Base-by-base conservation (phyloP, 2,888 invertebrate species). In the Petrophora chlorosata region DNA sequence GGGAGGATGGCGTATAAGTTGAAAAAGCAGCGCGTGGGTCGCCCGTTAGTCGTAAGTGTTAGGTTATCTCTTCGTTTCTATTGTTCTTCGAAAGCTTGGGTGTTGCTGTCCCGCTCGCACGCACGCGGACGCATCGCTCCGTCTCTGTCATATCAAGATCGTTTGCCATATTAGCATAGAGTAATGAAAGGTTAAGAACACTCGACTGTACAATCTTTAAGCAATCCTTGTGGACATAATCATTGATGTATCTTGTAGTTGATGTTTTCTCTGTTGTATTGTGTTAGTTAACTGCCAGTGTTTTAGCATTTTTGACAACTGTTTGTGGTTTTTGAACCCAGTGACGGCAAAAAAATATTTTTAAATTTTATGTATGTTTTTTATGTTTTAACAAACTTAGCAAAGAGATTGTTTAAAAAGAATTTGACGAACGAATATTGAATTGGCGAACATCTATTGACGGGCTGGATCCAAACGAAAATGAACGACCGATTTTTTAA, bases 101-200 rank as follows among this genome's bases (percentile, higher is more conserved):
- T 60, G 62, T 60, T 59, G 64, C 62, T 49, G 70, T 70, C 73
- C 59, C 70, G 65, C 70, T 74, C 73, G 44, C 67, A 48, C 71
- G 53, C 67, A 58, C 51, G 51, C 48, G 58, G 53, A 49, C 53
- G 53, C 60, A 57, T 70, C 67, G 66, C 72, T 63, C 68, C 69
- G 66, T 71, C 72, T 67, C 65, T 70, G 78, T 83, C 85, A 87
- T 86, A 86, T 86, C 86, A 86, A 70, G 76, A 79, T 81, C 73
- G 80, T 85, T 85, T 87, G 88, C 87, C 88, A 88, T 88, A 87
- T 84, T 88, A 88, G 87, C 67, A 73, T 83, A 83, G 74, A 65
- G 61, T 67, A 65, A 65, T 54, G 53, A 67, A 70, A 65, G 61
- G 56, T 61, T 57, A 67, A 70, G 66, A 67, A 67, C 49, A 43